These are phyloP conservation scores for Solea senegalensis DNA, from an alignment of 2,113 vertebrate genomes.

Conservation along the genomic window DNA sequence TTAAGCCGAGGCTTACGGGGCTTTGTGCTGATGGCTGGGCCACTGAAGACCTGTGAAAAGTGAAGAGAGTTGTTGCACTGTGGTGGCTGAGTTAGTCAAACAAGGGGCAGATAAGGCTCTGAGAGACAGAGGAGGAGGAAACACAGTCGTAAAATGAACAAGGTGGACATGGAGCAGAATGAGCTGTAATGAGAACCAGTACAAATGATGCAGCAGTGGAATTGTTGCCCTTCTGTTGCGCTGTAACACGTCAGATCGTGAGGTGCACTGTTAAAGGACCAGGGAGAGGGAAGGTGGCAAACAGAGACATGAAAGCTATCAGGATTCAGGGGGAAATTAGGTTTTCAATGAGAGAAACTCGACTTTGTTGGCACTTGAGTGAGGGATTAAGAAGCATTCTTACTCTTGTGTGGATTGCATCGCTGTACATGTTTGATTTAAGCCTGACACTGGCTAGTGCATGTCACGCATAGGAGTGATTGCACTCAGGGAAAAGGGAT, in stretches of 20 bases:
- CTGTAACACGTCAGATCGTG: constrained; percentile 26
- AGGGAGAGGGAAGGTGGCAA: constrained; percentile 12
- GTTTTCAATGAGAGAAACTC: background rate
- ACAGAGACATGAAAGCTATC: constrained; percentile 25
- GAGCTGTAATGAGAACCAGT: constrained; percentile 5
- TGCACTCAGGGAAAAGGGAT: constrained; percentile 57
- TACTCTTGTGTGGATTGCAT: background rate
- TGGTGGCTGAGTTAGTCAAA: constrained; percentile 9
- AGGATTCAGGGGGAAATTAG: constrained; percentile 29
- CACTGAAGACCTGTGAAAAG: constrained; percentile 47
- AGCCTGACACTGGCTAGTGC: background rate
- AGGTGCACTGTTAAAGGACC: background rate
- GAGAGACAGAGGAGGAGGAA: background rate
- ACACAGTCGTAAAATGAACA: background rate
- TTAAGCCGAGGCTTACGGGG: constrained; percentile 64
- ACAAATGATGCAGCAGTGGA: constrained; percentile 38
- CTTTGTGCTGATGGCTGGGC: constrained; percentile 51
- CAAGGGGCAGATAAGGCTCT: background rate
- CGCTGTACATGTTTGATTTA: constrained; percentile 22
- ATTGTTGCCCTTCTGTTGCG: background rate
- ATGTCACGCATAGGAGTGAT: constrained; percentile 34
- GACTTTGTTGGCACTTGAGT: constrained; percentile 15
- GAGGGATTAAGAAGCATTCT: constrained; percentile 26
- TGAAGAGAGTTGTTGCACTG: constrained; percentile 4
- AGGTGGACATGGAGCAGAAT: background rate